Base-by-base conservation (phyloP, 2,113 vertebrate species). In the Callaeas wilsoni region DNA sequence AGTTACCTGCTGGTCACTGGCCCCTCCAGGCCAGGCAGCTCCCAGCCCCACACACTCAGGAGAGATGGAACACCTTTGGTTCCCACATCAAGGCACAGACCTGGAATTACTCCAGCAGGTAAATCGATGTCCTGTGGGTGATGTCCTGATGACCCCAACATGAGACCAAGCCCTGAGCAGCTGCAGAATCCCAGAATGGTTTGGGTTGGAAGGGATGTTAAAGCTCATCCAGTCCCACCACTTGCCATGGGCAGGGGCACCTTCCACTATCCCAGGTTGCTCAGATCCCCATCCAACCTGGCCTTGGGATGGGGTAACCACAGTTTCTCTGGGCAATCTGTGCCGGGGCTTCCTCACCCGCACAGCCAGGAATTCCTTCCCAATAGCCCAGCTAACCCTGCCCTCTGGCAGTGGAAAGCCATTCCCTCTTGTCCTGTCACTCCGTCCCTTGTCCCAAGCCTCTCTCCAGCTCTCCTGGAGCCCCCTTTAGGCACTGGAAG, bases 1-100 rank as follows among this genome's bases (percentile, higher is more conserved):
- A 56, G 95, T 94, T 96, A 94, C 94, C 95, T 95, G 94, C 85
- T 84, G 81, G 88, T 94, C 94, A 86, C 93, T 90, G 88, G 85
- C 75, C 39, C 13, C 52, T 42, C 35, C 15, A 19, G 37, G 1
- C 81, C 4, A 26, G 69, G 94, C 91, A 65, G 76, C 46, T 90
- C 64, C 74, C 78, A 77, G 4, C 26, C 50, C 62, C 22, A 41
- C 93, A 52, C 77, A 90, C 87, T 63, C 6, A 10, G 78, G 77
- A 90, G 74, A 90, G 88, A 68, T 35, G 94, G 41, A 59, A 47
- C 89, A 44, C 63, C 63, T 84, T 46, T 52, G 84, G 42, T 80
- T 80, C 84, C 94, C 89, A 56, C 42, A 55, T 68, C 74, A 27
- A 81, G 60, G 69, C 65, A 42, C 71, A 59, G 19, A 23, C 39